Conservation (phyloP, 1,140 invertebrate genomes). For the Drosophila mojavensis region DNA sequence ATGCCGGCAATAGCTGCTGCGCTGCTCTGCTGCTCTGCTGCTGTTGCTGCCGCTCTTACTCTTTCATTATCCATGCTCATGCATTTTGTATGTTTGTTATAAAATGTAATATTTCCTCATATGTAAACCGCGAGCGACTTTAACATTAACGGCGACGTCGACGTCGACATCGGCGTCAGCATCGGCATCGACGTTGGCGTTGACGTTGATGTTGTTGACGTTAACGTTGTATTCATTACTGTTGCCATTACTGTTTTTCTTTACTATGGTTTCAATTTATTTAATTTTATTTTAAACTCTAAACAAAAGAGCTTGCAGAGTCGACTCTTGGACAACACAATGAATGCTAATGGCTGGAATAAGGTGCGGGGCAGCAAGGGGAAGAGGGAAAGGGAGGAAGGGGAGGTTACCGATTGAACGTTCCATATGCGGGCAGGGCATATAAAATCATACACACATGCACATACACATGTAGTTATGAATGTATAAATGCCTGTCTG, state of each 20-base stretch:
- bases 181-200: too few species aligned
- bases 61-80: conserved; percentile 41
- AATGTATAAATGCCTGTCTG: conserved; percentile 6
- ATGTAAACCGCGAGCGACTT: conserved; percentile 30
- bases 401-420: conserved; percentile 16
- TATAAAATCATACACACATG: conserved; percentile 23
- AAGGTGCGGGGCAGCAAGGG: neutral
- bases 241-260: conserved; percentile 51
- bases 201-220: neutral
- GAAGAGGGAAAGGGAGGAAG: neutral
- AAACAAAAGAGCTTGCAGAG: conserved; percentile 66
- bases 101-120: conserved; percentile 68
- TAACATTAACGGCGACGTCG: conserved; percentile 12
- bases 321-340: conserved; percentile 56
- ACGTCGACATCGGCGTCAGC: neutral
- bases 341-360: conserved; percentile 33
- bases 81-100: conserved; percentile 60
- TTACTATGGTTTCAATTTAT: conserved; percentile 78
- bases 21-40: conserved; percentile 3
- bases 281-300: conserved; percentile 78
- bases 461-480: conserved; percentile 1
- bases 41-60: conserved; percentile 28
- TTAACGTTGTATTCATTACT: conserved; percentile 31
- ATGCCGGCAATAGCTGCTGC: conserved; percentile 23
- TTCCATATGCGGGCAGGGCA: conserved; percentile 70